Percentiles rank a stretch among this genome's conserved stretches.
phyloP scores from a whole-genome alignment of 1,140 invertebrate species.

The Holotrichia oblita region DNA sequence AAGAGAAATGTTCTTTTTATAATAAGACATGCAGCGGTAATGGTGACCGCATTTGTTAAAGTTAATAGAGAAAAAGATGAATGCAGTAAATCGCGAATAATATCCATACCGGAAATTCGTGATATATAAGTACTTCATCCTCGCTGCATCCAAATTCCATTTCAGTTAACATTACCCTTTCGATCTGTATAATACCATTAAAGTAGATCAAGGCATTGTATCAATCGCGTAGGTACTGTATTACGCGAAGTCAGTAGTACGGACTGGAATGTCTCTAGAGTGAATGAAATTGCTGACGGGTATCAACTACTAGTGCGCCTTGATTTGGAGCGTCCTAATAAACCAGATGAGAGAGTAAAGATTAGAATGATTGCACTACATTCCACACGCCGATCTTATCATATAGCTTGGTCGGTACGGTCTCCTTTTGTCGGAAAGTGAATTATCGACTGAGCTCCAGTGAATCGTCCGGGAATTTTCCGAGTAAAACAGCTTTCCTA shows the following conservation, averaged over 20 bases:
- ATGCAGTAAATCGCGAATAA: too few relatives aligned
- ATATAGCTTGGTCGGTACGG: conserved; percentile 37
- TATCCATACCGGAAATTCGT: too few relatives aligned
- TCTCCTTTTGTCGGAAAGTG: conserved; percentile 45
- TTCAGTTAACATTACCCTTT: too few relatives aligned
- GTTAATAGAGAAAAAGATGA: too few relatives aligned
- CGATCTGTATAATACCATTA: too few relatives aligned
- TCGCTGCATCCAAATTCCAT: too few relatives aligned
- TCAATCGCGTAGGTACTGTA: not conserved
- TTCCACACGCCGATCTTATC: conserved; percentile 49
- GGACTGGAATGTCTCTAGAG: not conserved
- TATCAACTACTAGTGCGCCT: not conserved
- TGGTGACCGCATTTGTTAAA: too few relatives aligned
- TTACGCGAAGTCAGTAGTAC: not conserved
- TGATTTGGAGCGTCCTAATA: conserved; percentile 48
- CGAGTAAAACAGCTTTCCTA: not conserved
- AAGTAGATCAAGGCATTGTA: too few relatives aligned
- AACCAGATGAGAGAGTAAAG: conserved; percentile 49
- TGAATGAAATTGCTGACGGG: not conserved
- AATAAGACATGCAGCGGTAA: too few relatives aligned
- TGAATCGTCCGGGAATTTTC: conserved; percentile 37
- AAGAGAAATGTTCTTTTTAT: too few relatives aligned
- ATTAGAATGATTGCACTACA: conserved; percentile 48
- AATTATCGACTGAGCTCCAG: conserved; percentile 48
- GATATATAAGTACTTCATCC: too few relatives aligned